Conservation (phyloP, 2,888 invertebrate genomes). For the Xestia rhomboidea region DNA sequence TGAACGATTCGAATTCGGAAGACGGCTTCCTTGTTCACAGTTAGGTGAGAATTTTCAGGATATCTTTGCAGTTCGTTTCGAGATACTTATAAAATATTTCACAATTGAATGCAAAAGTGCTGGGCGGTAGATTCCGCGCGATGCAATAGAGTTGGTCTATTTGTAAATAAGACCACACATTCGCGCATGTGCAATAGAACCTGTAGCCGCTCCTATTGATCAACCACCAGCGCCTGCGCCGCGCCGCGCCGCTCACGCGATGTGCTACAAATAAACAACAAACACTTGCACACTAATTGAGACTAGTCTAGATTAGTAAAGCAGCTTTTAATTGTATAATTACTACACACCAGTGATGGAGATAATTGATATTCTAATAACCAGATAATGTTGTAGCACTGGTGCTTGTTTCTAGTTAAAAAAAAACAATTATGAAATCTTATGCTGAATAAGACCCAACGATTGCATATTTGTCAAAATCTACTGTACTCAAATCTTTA, state of each 20-base stretch:
- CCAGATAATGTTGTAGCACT: neutral
- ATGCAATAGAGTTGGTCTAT: slow-evolving; percentile 26
- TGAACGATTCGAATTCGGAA: neutral
- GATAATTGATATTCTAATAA: slow-evolving; percentile 18
- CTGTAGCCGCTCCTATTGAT: slow-evolving; percentile 48
- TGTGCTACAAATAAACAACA: slow-evolving; percentile 16
- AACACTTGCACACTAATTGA: slow-evolving; percentile 22
- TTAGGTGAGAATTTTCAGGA: neutral
- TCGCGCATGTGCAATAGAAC: slow-evolving; percentile 44
- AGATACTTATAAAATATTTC: slow-evolving; percentile 12
- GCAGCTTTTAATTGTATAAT: slow-evolving; percentile 22
- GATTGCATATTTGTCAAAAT: neutral
- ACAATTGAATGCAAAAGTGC: slow-evolving; percentile 15
- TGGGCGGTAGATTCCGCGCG: neutral
- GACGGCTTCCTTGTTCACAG: neutral
- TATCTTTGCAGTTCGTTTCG: neutral
- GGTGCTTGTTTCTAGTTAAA: neutral
- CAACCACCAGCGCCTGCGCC: slow-evolving; percentile 37
- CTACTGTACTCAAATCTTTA: neutral
- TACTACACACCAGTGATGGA: neutral
- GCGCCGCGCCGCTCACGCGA: slow-evolving; percentile 9
- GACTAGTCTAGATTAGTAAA: slow-evolving; percentile 29
- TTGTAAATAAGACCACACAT: slow-evolving; percentile 36
- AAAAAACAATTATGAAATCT: neutral
- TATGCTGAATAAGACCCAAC: neutral